phyloP scores from a whole-genome alignment of 2,113 vertebrate species.

The Megaceryle maxima region DNA sequence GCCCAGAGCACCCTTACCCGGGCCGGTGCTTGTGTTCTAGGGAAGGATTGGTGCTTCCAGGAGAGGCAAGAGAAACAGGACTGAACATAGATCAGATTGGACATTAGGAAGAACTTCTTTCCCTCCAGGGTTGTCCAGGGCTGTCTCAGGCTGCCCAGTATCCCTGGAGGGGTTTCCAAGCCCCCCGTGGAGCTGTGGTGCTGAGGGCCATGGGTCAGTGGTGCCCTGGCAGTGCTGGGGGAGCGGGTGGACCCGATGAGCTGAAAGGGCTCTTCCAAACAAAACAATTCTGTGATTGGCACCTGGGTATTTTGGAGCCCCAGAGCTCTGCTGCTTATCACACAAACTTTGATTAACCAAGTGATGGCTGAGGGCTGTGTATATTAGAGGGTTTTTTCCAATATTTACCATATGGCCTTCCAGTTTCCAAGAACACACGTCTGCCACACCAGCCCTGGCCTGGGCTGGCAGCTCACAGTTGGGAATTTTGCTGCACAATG shows the following conservation, averaged over 20 bases:
- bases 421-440: background rate
- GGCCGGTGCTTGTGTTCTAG: rapidly evolving
- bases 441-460: background rate
- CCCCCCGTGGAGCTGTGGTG: too few species aligned
- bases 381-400: background rate
- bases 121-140: background rate
- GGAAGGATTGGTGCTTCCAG: background rate
- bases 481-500: background rate
- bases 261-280: background rate
- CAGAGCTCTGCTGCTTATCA: background rate
- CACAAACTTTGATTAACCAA: background rate
- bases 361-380: background rate
- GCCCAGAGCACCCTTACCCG: background rate
- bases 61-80: background rate
- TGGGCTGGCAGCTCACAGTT: background rate
- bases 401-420: background rate
- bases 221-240: too few species aligned
- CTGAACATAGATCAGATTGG: rapidly evolving
- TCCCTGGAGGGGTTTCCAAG: background rate
- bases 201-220: background rate
- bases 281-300: too few species aligned
- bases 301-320: background rate
- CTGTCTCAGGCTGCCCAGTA: background rate
- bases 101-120: background rate
- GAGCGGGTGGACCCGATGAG: too few species aligned